These are phyloP conservation scores for Heliconius eleuchia DNA, from an alignment of 1,140 invertebrate species.

Conservation along the genomic window DNA sequence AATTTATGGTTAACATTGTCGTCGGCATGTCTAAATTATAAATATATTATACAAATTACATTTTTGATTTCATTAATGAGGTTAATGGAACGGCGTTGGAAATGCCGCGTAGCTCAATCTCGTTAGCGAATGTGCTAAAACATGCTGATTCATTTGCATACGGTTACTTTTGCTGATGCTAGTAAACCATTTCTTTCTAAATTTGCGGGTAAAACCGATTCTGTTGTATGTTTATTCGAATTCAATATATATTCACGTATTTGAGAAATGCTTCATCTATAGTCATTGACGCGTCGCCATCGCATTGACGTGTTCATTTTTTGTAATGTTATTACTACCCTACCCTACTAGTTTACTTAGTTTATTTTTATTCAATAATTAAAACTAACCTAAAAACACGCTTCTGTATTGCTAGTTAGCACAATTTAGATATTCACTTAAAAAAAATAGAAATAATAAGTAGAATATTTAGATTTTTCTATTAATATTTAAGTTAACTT, in stretches of 20 bases:
- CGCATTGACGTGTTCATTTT: constrained; percentile 2
- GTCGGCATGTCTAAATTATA: constrained; percentile 42
- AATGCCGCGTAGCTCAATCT: constrained; percentile 75
- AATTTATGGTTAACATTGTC: constrained; percentile 49
- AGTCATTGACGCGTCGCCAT: constrained; percentile 47
- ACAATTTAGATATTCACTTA: not conserved
- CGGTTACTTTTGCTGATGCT: constrained; percentile 53
- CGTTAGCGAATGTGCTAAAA: constrained; percentile 66
- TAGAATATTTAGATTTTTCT: too few relatives aligned
- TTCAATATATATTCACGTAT: constrained; percentile 15
- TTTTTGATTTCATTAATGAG: constrained; percentile 59
- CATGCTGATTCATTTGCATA: constrained; percentile 79
- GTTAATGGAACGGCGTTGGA: constrained; percentile 74
- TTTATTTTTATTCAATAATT: not conserved
- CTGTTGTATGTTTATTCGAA: constrained; percentile 40
- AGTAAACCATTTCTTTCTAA: constrained; percentile 35
- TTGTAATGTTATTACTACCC: constrained; percentile 7
- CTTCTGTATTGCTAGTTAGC: not conserved
- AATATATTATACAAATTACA: constrained; percentile 23
- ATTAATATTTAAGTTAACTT: too few relatives aligned
- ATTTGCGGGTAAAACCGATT: constrained; percentile 26
- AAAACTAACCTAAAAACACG: constrained; percentile 9
- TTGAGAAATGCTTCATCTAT: constrained; percentile 32
- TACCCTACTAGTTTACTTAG: not conserved
- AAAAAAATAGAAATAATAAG: not conserved